Conservation (phyloP, 2,113 vertebrate species). For the Gobio gobio region DNA sequence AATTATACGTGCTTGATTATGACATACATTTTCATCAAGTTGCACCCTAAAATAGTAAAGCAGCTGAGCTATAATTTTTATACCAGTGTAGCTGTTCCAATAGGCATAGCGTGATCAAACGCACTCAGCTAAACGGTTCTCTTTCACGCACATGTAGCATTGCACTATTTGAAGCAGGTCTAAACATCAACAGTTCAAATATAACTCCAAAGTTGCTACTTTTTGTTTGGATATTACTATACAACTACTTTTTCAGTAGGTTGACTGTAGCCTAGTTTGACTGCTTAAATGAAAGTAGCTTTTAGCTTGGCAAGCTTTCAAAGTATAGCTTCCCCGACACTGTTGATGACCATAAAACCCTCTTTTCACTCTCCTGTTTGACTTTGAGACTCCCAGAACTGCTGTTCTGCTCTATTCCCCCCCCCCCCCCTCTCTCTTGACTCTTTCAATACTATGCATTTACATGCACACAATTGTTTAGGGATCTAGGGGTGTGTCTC, state of each 20-base stretch:
- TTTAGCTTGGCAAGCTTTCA: background rate
- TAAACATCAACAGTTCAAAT: too few relatives aligned
- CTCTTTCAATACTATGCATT: slow-evolving; percentile 11
- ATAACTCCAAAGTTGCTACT: background rate
- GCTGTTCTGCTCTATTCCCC: background rate
- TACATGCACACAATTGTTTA: slow-evolving; percentile 27
- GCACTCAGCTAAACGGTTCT: background rate
- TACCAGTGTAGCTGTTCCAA: background rate
- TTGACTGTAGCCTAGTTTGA: background rate
- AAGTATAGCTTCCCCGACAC: background rate
- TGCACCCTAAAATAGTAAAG: background rate
- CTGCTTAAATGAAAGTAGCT: background rate
- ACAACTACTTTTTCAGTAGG: background rate
- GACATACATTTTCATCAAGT: too few relatives aligned
- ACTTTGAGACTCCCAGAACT: background rate
- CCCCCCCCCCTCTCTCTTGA: too few relatives aligned
- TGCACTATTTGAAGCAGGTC: background rate
- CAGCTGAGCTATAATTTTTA: background rate
- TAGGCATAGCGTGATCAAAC: background rate
- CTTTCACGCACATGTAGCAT: background rate
- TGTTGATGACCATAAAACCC: slow-evolving; percentile 1
- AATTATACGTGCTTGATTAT: too few relatives aligned
- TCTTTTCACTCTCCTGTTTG: background rate
- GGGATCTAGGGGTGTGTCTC: slow-evolving; percentile 15
- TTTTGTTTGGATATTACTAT: background rate